Evolutionary conservation across 1,140 invertebrate genomes (phyloP), one percentile per base, ranked within the genome.

Genomic region (Lucilia sericata): DNA sequence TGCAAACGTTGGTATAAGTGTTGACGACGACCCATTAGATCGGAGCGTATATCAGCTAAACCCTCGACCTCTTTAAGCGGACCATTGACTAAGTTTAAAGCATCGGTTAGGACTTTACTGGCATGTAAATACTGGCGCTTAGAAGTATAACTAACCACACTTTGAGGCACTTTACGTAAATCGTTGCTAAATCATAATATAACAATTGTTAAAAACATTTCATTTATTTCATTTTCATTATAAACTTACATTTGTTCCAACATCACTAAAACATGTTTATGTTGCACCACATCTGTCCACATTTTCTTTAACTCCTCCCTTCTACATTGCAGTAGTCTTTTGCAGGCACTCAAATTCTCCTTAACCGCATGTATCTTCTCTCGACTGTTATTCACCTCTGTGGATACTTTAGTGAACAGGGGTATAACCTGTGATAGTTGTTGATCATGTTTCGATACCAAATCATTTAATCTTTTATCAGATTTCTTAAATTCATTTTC

Each of bases 401-500:
- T 86, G n/a, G 90, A 91, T 19, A 91, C 90, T 86, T 91, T 89
- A 49, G 89, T 90, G 47, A 91, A 91, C 4, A 91, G 85, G 82
- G 88, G 87, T 85, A 89, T 87, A 82, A 98, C 97, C 92, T 96
- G 93, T 47, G 95, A 96, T 7, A 99, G 94, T 91, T 99, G 96
- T 88, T 96, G 93, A 89, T 98, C 96, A 91, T 99, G 96, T 36
- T 94, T 93, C 34, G 96, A 95, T 25, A 99, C 96, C 21, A 99
- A 92, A 90, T 97, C 95, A 89, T 98, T 97, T 5, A 99, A 92
- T 87, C 94, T 93, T 85, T 95, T 94, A 92, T 99, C 98, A 92
- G 97, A 98, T 88, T 95, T 94, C 90, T 96, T 96, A 89, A 96
- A 99, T 89, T 98, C 97, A 86, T 96, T 96, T 92, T 99, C 98